Percentiles rank a stretch among this genome's conserved stretches.
Evolutionary conservation across 1,140 invertebrate species (phyloP).

Genomic region (Cyphomyrmex costatus): DNA sequence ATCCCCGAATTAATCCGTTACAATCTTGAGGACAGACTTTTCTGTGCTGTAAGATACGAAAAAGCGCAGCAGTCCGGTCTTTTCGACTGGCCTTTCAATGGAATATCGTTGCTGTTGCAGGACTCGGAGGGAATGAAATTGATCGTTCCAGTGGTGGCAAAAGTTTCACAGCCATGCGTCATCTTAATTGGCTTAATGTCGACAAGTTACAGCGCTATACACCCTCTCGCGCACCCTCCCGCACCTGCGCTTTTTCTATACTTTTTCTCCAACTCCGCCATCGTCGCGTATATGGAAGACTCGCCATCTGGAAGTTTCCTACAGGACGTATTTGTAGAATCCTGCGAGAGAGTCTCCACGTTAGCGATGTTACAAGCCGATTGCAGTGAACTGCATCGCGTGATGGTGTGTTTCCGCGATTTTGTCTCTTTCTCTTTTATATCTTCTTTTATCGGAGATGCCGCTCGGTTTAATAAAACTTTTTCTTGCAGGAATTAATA

Average conservation of each 20-base stretch:
- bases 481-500: constrained; percentile 52
- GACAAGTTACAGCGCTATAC: constrained; percentile 80
- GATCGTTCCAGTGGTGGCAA: constrained; percentile 76
- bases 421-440: not conserved
- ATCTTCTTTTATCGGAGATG: constrained; percentile 13
- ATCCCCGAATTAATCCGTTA: constrained; percentile 6
- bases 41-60: not conserved
- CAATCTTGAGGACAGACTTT: not conserved
- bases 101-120: constrained; percentile 9
- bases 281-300: constrained; percentile 24
- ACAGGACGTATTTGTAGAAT: constrained; percentile 41
- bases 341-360: constrained; percentile 29
- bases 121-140: constrained; percentile 69
- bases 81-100: not conserved
- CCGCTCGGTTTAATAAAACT: constrained; percentile 42
- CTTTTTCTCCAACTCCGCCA: constrained; percentile 10
- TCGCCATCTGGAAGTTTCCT: constrained; percentile 66
- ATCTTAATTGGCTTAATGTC: constrained; percentile 85
- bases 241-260: not conserved
- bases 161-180: constrained; percentile 82
- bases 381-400: constrained; percentile 29
- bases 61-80: not conserved
- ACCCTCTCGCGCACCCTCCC: no score
- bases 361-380: constrained; percentile 16
- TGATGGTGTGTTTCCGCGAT: not conserved